These are phyloP conservation scores for Agonum fuliginosum DNA, from an alignment of 2,888 invertebrate genomes.

Conservation along the genomic window DNA sequence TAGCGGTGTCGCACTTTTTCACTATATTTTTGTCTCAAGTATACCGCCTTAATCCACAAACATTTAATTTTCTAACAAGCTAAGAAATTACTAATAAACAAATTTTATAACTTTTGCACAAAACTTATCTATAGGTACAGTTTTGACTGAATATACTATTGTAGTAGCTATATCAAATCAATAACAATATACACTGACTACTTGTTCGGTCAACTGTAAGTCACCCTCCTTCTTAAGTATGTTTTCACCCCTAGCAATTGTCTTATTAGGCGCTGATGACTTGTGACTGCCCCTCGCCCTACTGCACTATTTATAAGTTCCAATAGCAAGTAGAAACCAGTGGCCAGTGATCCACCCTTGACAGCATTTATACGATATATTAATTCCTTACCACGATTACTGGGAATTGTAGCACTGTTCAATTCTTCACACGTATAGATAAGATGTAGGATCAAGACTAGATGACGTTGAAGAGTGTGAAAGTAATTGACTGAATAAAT, in stretches of 20 bases:
- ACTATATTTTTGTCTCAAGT: too few relatives aligned
- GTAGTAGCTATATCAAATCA: too few relatives aligned
- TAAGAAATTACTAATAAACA: too few relatives aligned
- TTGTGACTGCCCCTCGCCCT: constrained; percentile 34
- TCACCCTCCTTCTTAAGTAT: constrained; percentile 15
- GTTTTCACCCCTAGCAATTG: constrained; percentile 41
- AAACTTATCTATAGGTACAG: too few relatives aligned
- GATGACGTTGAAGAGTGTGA: background rate
- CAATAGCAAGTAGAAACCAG: too few relatives aligned
- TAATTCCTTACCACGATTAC: constrained; percentile 33
- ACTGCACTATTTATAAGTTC: too few relatives aligned
- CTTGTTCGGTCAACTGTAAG: constrained; percentile 25
- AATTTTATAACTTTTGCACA: too few relatives aligned
- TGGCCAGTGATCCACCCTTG: constrained; percentile 31
- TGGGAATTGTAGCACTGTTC: background rate
- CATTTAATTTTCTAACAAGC: too few relatives aligned
- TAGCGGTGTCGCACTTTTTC: too few relatives aligned
- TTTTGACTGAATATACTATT: too few relatives aligned
- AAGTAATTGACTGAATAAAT: constrained; percentile 33
- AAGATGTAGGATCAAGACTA: background rate
- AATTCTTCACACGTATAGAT: background rate
- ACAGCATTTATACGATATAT: constrained; percentile 47
- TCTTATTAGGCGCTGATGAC: constrained; percentile 51
- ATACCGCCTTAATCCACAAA: too few relatives aligned
- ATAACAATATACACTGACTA: too few relatives aligned